Percentiles rank a stretch among this genome's conserved stretches.
phyloP scores from a whole-genome alignment of 2,888 invertebrate genomes.

The Drosophila setosimentum region DNA sequence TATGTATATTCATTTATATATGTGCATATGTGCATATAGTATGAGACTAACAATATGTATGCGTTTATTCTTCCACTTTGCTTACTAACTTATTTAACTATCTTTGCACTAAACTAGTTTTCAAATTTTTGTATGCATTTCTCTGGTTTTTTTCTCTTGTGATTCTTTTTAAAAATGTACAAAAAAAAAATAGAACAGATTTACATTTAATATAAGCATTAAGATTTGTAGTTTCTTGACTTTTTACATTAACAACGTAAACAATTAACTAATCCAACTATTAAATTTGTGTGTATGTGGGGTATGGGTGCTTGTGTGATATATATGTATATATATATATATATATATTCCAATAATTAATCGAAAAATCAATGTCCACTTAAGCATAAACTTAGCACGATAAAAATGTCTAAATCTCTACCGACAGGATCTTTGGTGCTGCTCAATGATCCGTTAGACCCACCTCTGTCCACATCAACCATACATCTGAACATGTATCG shows the following conservation, averaged over 20 bases:
- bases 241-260: conserved; percentile 40
- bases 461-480: conserved; percentile 24
- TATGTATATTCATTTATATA: conserved; percentile 3
- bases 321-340: not conserved
- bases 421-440: conserved; percentile 70
- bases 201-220: conserved; percentile 2
- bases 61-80: conserved; percentile 15
- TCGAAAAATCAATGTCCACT: conserved; percentile 25
- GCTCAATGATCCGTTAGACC: conserved; percentile 53
- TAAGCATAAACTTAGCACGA: conserved; percentile 32
- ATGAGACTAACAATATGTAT: conserved; percentile 38
- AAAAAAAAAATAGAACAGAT: conserved; percentile 8
- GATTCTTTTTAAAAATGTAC: conserved; percentile 15
- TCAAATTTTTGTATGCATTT: conserved; percentile 23
- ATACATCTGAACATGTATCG: conserved; percentile 17
- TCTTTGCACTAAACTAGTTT: conserved; percentile 52
- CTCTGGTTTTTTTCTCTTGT: not conserved
- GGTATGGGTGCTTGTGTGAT: conserved; percentile 8
- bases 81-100: conserved; percentile 32
- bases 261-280: conserved; percentile 43
- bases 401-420: conserved; percentile 42
- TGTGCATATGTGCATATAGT: conserved; percentile 16
- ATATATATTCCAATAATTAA: conserved; percentile 5
- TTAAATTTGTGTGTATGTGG: not conserved
- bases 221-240: conserved; percentile 3